phyloP scores from a whole-genome alignment of 1,140 invertebrate genomes.

The Procambarus clarkii region DNA sequence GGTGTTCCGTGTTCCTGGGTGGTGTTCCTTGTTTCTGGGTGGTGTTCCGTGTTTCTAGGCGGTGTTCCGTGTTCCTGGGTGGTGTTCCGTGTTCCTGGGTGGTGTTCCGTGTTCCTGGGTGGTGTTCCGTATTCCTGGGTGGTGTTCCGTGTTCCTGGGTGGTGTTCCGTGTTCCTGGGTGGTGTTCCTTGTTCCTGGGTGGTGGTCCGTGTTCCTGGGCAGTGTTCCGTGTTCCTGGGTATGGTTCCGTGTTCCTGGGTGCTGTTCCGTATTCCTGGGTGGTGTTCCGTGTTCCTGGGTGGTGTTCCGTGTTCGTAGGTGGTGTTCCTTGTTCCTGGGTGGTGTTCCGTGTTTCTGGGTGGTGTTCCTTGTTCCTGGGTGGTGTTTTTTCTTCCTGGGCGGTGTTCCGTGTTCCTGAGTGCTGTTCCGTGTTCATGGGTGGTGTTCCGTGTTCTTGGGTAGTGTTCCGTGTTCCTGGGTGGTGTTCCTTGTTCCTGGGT shows the following conservation, averaged over 20 bases:
- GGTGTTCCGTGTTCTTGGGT: not conserved
- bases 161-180: not conserved
- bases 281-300: too few species aligned
- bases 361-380: too few species aligned
- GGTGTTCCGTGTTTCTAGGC: not conserved
- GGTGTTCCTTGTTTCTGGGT: not conserved
- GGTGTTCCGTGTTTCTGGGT: not conserved
- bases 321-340: not conserved
- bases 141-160: not conserved
- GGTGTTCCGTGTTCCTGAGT: not conserved
- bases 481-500: not conserved
- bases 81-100: not conserved
- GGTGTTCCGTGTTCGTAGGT: too few species aligned
- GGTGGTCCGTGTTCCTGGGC: not conserved
- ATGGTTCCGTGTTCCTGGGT: too few species aligned
- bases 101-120: not conserved
- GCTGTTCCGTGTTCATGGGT: not conserved
- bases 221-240: too few species aligned
- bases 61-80: not conserved
- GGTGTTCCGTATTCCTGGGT: not conserved
- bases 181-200: not conserved
- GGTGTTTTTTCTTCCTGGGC: too few species aligned
- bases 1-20: too few species aligned
- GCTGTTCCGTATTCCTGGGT: too few species aligned
- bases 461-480: not conserved